Evolutionary conservation across 2,797 vertebrate species (phyloP).

Genomic region (Adelosebastes latens): DNA sequence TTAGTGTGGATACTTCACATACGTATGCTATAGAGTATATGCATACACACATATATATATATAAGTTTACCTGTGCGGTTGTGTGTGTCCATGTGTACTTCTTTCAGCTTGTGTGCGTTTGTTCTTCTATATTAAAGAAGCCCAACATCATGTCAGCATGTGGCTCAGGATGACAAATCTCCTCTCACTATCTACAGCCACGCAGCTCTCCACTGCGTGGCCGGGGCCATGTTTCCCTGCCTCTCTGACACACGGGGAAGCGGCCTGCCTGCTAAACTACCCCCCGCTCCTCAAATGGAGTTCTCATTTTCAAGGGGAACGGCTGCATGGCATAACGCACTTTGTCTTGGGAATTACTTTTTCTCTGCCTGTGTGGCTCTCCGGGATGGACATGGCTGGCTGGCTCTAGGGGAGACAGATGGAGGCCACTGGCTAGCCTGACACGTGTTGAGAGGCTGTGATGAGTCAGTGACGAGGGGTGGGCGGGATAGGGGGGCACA

Average conservation of each 20-base stretch:
- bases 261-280: conserved; percentile 71
- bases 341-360: conserved; percentile 83
- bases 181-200: conserved; percentile 61
- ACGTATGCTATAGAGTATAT: background rate
- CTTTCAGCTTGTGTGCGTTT: conserved; percentile 23
- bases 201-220: conserved; percentile 51
- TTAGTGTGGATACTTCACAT: background rate
- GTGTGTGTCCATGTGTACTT: background rate
- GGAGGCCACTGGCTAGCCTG: conserved; percentile 76
- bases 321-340: conserved; percentile 77
- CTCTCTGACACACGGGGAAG: conserved; percentile 62
- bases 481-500: conserved; percentile 48
- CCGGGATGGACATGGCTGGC: conserved; percentile 74
- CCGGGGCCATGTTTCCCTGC: conserved; percentile 61
- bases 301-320: conserved; percentile 80
- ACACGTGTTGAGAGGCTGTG: conserved; percentile 84
- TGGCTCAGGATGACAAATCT: conserved; percentile 74
- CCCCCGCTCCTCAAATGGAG: conserved; percentile 75
- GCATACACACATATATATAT: background rate
- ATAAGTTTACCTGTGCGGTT: background rate
- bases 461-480: conserved; percentile 80
- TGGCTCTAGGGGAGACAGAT: conserved; percentile 81
- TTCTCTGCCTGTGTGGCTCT: conserved; percentile 75
- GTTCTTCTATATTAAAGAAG: conserved; percentile 50
- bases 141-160: conserved; percentile 46